phyloP scores from a whole-genome alignment of 2,797 vertebrate genomes.

The Cuculus canorus region DNA sequence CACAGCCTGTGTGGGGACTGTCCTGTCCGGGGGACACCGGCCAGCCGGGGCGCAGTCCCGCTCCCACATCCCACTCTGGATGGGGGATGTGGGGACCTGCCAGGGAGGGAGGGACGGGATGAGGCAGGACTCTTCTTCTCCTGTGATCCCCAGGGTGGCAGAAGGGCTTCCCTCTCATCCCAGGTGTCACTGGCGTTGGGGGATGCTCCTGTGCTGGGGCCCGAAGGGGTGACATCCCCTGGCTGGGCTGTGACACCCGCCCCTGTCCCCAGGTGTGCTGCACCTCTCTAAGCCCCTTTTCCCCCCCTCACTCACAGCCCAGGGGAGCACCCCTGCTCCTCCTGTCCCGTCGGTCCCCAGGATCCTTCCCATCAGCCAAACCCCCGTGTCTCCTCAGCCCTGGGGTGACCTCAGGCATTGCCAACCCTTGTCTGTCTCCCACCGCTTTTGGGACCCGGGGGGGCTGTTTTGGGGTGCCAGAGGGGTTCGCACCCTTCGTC shows the following conservation, averaged over 20 bases:
- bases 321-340: background rate
- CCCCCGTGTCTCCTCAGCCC: background rate
- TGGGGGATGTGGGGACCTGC: background rate
- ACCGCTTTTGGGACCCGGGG: background rate
- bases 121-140: background rate
- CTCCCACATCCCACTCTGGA: background rate
- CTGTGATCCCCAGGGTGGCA: fast-evolving
- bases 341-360: fast-evolving
- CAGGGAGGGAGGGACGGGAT: background rate
- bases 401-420: background rate
- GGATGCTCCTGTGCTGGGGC: background rate
- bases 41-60: background rate
- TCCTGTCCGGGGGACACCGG: background rate
- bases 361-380: background rate
- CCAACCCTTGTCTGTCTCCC: background rate
- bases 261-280: background rate
- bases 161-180: background rate
- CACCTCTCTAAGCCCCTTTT: background rate
- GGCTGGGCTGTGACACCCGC: background rate
- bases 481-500: background rate
- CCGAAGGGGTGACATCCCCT: background rate
- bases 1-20: background rate
- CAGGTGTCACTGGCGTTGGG: background rate
- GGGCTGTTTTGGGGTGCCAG: background rate
- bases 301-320: background rate